Conservation (phyloP, 2,888 invertebrate species). For the Ctena decussata region DNA sequence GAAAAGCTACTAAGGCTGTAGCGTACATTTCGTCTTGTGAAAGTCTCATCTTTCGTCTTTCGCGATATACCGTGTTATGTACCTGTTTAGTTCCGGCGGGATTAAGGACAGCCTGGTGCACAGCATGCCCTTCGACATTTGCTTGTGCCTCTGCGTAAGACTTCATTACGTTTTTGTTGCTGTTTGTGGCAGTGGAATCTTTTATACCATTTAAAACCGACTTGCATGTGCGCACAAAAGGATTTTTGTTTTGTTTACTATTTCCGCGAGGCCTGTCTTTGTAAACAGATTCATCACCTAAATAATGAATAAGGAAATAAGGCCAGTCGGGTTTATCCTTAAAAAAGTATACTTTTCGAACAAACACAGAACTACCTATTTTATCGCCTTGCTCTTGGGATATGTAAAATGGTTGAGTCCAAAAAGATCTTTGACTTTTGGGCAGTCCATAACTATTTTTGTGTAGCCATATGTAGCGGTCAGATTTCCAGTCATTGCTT, state of each 20-base stretch:
- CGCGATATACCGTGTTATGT: not conserved
- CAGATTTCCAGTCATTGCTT: not conserved
- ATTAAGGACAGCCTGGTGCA: not conserved
- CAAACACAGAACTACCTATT: not conserved
- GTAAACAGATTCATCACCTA: not conserved
- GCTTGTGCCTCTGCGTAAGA: not conserved
- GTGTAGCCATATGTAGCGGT: not conserved
- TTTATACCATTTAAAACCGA: not conserved
- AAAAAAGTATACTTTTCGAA: not conserved
- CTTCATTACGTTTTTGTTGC: not conserved
- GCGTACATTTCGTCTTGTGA: not conserved
- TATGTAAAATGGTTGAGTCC: not conserved
- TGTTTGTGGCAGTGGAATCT: not conserved
- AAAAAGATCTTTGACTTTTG: not conserved
- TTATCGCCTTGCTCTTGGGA: not conserved
- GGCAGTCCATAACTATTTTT: not conserved
- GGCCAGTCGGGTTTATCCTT: not conserved
- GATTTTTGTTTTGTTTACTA: not conserved
- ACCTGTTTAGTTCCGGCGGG: not conserved
- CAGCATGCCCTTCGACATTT: not conserved
- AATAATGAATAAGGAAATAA: not conserved
- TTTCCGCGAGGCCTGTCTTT: not conserved
- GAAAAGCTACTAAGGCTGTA: not conserved
- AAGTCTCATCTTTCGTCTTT: not conserved
- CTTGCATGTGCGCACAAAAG: not conserved